Conservation (phyloP, 2,113 vertebrate genomes). For the Aix galericulata region DNA sequence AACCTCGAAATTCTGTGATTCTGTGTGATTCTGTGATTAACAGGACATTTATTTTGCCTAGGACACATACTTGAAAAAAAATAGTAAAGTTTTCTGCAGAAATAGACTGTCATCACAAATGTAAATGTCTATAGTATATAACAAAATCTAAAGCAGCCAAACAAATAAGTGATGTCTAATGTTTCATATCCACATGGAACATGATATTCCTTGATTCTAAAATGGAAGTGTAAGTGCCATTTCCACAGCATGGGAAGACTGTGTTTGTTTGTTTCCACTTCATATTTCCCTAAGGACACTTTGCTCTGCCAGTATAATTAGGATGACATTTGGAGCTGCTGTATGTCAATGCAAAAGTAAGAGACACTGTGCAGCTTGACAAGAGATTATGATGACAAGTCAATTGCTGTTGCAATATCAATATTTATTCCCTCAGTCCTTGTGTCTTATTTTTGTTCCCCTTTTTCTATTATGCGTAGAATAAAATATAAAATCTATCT, state of each 20-base stretch:
- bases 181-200: not conserved
- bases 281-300: conserved; percentile 34
- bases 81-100: not conserved
- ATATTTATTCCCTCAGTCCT: not conserved
- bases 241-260: not conserved
- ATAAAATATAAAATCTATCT: not conserved
- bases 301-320: conserved; percentile 47
- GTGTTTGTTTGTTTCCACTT: conserved; percentile 45
- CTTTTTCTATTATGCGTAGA: not conserved
- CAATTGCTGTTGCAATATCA: conserved; percentile 49
- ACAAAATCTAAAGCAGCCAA: not conserved
- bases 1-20: too few relatives aligned
- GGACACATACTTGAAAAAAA: not conserved
- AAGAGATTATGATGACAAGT: conserved; percentile 52
- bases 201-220: not conserved
- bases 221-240: not conserved
- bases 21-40: not conserved
- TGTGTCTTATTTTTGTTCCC: not conserved
- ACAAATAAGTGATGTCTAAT: not conserved
- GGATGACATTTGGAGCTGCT: conserved; percentile 61
- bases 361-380: conserved; percentile 15
- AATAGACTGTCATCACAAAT: not conserved
- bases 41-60: not conserved
- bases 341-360: conserved; percentile 37
- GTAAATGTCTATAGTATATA: not conserved